Evolutionary conservation across 2,113 vertebrate genomes (phyloP), one percentile per base, ranked within the genome.

Genomic region (Rutilus rutilus): DNA sequence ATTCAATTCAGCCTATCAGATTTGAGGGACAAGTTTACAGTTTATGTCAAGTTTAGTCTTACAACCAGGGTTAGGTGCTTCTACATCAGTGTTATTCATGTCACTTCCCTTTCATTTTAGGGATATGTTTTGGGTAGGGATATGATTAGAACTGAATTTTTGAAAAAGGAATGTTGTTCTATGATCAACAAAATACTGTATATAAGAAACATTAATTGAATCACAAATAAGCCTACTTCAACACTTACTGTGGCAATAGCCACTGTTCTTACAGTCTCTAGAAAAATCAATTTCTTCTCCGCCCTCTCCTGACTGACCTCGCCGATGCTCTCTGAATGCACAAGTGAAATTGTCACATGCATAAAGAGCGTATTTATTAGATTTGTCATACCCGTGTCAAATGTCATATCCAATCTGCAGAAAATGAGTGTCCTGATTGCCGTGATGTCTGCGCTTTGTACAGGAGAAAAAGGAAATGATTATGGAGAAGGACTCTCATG

Each of bases 321-420:
- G 30, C 12, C 12, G 7, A 54, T 33, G 33, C 67, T 42, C 33
- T 74, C 65, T 57, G 82, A 73, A 83, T 73, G 33, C 33, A 36
- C 50, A 25, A 73, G 11, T 59, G 47, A 57, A 71, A 73, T 42
- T 5, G 2, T 83, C 47, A 73, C 82, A 73, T 39, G 50, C 30
- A 83, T 83, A 83, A 83, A 83, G 82, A 59, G 45, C 65, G 23
- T 73, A 83, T 83, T 83, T 71, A 83, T 83, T 73, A 83, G 82
- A 83, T 83, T 83, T 83, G 82, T 83, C 82, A 83, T 73, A 71
- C 21, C 33, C 65, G 9, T 83, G 82, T 83, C 82, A 83, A 83
- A 83, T 57, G 82, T 73, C 82, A 39, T 15, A 73, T 73, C 50
- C 82, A 73, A 83, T 83, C 67, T 73, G 47, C 67, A 42, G 67